Evolutionary conservation across 2,113 vertebrate species (phyloP).

Genomic region (Atractosteus spatula): DNA sequence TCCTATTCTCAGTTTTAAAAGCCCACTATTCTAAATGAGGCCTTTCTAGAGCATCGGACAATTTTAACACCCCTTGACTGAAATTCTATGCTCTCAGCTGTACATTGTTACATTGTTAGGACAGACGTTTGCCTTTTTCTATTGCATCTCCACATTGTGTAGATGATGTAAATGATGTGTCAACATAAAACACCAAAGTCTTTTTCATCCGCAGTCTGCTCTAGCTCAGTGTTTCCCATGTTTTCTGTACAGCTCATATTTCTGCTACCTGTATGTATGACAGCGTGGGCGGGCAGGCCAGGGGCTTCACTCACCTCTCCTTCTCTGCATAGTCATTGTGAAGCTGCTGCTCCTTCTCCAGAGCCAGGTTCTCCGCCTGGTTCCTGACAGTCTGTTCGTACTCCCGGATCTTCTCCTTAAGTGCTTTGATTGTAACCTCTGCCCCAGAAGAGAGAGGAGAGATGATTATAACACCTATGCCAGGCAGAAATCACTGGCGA

Average conservation of each 20-base stretch:
- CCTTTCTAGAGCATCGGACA: too few relatives aligned
- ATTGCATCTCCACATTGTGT: too few relatives aligned
- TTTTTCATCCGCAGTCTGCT: not conserved
- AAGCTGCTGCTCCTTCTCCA: constrained; percentile 93
- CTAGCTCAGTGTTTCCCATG: not conserved
- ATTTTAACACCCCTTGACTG: too few relatives aligned
- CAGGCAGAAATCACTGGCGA: too few relatives aligned
- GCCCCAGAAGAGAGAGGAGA: constrained; percentile 43
- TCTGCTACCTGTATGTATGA: not conserved
- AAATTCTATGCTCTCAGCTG: too few relatives aligned
- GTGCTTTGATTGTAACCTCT: constrained; percentile 98
- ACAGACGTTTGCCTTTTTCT: too few relatives aligned
- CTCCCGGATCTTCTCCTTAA: constrained; percentile 98
- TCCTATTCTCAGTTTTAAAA: too few relatives aligned
- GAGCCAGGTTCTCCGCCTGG: constrained; percentile 91
- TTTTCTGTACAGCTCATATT: not conserved
- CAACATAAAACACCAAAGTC: too few relatives aligned
- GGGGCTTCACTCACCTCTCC: constrained; percentile 73
- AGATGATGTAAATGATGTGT: too few relatives aligned
- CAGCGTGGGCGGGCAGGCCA: not conserved
- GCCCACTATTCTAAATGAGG: too few relatives aligned
- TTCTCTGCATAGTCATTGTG: constrained; percentile 97
- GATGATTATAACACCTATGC: constrained; percentile 9
- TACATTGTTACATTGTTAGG: too few relatives aligned
- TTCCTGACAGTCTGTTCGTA: constrained; percentile 96